Evolutionary conservation across 2,888 invertebrate genomes (phyloP).

Genomic region (Hypselothyrea guttata): DNA sequence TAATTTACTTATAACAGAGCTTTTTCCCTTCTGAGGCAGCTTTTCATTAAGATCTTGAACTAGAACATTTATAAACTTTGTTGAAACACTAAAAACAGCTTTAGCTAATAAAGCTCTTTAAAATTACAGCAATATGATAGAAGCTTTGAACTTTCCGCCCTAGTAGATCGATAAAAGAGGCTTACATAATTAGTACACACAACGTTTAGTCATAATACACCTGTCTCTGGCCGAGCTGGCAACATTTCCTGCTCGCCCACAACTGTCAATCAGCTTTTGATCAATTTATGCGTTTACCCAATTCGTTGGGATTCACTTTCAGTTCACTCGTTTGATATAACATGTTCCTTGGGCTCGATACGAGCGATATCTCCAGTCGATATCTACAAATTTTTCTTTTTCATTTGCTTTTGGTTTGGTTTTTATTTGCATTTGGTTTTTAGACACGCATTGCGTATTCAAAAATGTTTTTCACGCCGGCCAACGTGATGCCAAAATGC

Average conservation of each 20-base stretch:
- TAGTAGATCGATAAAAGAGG: constrained; percentile 1
- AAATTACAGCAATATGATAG: neutral
- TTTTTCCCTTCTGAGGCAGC: too few species aligned
- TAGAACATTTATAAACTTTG: too few species aligned
- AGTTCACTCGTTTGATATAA: constrained; percentile 36
- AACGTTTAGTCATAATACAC: neutral
- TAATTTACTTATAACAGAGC: too few species aligned
- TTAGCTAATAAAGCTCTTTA: too few species aligned
- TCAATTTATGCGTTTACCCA: constrained; percentile 66
- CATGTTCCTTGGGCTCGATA: constrained; percentile 49
- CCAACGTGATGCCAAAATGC: constrained; percentile 52
- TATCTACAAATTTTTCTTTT: constrained; percentile 29
- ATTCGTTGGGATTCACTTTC: constrained; percentile 50
- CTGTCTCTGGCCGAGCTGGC: neutral
- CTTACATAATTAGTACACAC: constrained; percentile 23
- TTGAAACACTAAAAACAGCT: too few species aligned
- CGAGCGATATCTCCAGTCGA: constrained; percentile 49
- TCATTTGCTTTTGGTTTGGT: neutral
- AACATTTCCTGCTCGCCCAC: constrained; percentile 65
- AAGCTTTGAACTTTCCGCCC: constrained; percentile 8
- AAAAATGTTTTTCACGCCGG: constrained; percentile 52
- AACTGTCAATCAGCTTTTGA: constrained; percentile 64
- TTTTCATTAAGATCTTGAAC: too few species aligned
- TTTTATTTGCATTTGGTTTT: constrained; percentile 3
- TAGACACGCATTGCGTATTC: constrained; percentile 62